Evolutionary conservation across 2,888 invertebrate species (phyloP), one percentile per base, ranked within the genome.

Genomic region (Hyposoter dolosus): DNA sequence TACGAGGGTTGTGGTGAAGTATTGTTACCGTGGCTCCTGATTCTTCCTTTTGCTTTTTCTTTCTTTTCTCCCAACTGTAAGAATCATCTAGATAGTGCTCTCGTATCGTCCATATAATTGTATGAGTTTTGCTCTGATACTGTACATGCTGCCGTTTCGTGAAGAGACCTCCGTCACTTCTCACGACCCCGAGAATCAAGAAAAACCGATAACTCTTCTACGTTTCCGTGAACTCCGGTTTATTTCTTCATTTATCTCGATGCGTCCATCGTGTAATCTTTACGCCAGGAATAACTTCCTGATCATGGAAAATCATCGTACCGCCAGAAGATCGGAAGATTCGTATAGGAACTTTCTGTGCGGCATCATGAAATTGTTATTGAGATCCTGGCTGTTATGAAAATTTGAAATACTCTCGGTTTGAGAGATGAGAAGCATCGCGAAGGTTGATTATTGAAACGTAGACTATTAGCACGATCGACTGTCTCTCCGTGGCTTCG

Each of bases 161-260:
- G 85, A 81, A 81, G 87, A 86, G 87, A 91, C 91, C 92, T 92
- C 92, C 92, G 92, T 92, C 91, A 91, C 91, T 90, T 90, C 87
- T 80, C 87, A 79, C 88, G 40, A 85, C 85, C 79, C 72, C 74
- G 78, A 88, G 88, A 90, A 90, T 91, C 91, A 89, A 91, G 90
- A 89, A 90, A 90, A 88, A 86, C 88, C 84, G 50, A 15, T 83
- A 79, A 78, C 47, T 74, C 68, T 85, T 84, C 66, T 85, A 63
- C 85, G 80, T 74, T 86, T 84, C 35, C 47, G 17, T 53, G 40
- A n/a, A 68, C 5, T 50, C 60, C 5, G 17, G 28, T 80, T 53
- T 32, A 28, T 82, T 85, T 75, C 60, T 68, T 78, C 77, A 71
- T 75, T 60, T 47, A 4, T 53, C 75, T 71, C 78, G 17, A 12